phyloP scores from a whole-genome alignment of 2,113 vertebrate genomes.

The Halichoerus grypus region DNA sequence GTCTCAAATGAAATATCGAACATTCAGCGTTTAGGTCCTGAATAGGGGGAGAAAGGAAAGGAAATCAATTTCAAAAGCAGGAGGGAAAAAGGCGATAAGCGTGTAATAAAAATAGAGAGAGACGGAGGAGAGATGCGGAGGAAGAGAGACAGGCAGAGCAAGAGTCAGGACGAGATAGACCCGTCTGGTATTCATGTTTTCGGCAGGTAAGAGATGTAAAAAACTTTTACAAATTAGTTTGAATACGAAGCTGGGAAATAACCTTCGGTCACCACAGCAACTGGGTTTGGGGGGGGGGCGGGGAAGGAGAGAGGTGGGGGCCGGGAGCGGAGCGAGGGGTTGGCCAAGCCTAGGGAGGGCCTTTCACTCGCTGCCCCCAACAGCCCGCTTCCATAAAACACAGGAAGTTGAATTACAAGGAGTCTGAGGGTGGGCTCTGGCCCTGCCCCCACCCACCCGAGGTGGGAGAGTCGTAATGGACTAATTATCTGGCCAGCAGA shows the following conservation, averaged over 20 bases:
- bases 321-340: conserved; percentile 68
- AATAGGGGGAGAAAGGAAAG: conserved; percentile 92
- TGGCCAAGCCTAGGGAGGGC: conserved; percentile 82
- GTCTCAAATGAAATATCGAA: conserved; percentile 96
- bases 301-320: conserved; percentile 79
- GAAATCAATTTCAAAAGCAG: conserved; percentile 94
- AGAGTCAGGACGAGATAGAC: conserved; percentile 44
- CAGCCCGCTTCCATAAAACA: conserved; percentile 91
- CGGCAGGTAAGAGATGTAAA: conserved; percentile 73
- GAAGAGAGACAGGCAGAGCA: conserved; percentile 80
- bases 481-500: conserved; percentile 91
- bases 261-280: conserved; percentile 88
- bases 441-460: conserved; percentile 87
- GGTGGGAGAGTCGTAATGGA: conserved; percentile 92
- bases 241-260: conserved; percentile 85
- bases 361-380: conserved; percentile 87
- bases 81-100: conserved; percentile 92
- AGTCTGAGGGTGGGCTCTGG: conserved; percentile 91
- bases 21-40: conserved; percentile 92
- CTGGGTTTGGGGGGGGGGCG: conserved; percentile 73
- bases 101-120: conserved; percentile 90
- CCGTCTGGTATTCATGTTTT: not conserved
- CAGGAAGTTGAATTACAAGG: conserved; percentile 93
- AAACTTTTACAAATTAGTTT: conserved; percentile 83
- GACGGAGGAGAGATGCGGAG: conserved; percentile 83